Percentiles rank a stretch among this genome's conserved stretches.
Conservation (phyloP, 2,113 vertebrate species). For the Ptilonorhynchus violaceus region DNA sequence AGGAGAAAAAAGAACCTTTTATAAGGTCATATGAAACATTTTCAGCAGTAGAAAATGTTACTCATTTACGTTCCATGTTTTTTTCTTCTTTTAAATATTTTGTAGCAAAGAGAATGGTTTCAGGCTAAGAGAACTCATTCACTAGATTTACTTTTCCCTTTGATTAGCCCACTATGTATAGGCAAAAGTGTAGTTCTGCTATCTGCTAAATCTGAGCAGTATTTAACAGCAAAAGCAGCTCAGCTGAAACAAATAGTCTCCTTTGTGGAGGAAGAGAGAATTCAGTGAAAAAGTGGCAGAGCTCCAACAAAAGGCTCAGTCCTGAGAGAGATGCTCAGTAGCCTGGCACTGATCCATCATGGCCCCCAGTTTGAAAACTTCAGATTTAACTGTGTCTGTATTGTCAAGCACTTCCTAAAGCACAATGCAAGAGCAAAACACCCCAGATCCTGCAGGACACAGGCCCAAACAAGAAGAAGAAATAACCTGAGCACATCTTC, state of each 20-base stretch:
- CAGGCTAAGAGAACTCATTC: not conserved
- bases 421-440: not conserved
- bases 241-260: not conserved
- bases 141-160: not conserved
- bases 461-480: not conserved
- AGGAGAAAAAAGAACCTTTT: slow-evolving; percentile 25
- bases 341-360: not conserved
- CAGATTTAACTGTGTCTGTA: not conserved
- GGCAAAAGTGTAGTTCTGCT: not conserved
- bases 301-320: not conserved
- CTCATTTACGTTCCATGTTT: not conserved
- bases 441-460: not conserved
- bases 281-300: not conserved
- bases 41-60: slow-evolving; percentile 8
- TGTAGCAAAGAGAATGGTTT: slow-evolving; percentile 7
- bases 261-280: not conserved
- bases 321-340: not conserved
- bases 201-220: not conserved
- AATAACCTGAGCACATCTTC: not conserved
- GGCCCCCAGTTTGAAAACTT: not conserved
- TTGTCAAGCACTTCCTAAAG: not conserved
- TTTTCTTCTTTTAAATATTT: slow-evolving; percentile 16
- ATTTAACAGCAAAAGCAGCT: not conserved
- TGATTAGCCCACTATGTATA: not conserved
- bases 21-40: slow-evolving; percentile 39